Percentiles rank a stretch among this genome's conserved stretches.
Evolutionary conservation across 2,113 vertebrate genomes (phyloP).

Genomic region (Osmerus mordax): DNA sequence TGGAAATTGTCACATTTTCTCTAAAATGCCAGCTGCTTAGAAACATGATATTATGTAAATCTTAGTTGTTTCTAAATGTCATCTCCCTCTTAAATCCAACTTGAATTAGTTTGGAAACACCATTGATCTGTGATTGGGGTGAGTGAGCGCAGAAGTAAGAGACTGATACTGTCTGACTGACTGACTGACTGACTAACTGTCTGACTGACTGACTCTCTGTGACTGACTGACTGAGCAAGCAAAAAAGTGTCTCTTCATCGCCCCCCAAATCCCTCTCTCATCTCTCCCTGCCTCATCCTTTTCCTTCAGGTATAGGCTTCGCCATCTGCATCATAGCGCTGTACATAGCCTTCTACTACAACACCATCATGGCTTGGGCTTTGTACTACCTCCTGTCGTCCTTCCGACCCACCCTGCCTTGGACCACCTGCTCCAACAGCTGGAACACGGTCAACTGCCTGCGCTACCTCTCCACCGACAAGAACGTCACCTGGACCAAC

Average conservation of each 20-base stretch:
- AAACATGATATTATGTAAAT: conserved; percentile 61
- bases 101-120: conserved; percentile 30
- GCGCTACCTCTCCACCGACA: conserved; percentile 82
- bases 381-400: conserved; percentile 95
- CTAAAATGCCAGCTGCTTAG: conserved; percentile 67
- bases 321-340: conserved; percentile 95
- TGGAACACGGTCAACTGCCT: conserved; percentile 96
- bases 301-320: conserved; percentile 86
- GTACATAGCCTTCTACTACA: conserved; percentile 96
- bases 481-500: conserved; percentile 83
- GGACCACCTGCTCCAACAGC: conserved; percentile 86
- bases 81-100: conserved; percentile 28
- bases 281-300: not conserved
- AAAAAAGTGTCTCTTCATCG: not conserved
- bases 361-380: conserved; percentile 99
- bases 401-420: conserved; percentile 84
- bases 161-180: not conserved
- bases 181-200: not conserved
- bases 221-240: too few species aligned
- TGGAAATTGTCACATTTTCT: conserved; percentile 78
- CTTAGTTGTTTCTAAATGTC: conserved; percentile 64
- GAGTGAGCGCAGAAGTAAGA: not conserved
- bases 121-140: conserved; percentile 24
- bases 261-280: not conserved
- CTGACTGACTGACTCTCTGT: not conserved